Conservation (phyloP, 2,797 vertebrate species). For the Schizopygopsis pylzovi region DNA sequence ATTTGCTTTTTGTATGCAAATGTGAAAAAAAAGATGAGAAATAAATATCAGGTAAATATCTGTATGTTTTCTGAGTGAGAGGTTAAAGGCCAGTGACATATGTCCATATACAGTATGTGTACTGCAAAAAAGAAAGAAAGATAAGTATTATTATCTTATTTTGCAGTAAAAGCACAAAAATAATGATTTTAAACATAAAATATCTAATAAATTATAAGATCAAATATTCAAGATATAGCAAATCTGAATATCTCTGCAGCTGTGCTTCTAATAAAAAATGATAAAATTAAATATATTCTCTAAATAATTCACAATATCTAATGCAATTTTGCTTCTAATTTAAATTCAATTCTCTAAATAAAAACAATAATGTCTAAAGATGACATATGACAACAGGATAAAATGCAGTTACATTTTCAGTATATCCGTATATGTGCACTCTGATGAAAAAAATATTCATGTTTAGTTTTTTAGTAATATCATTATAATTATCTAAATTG, state of each 20-base stretch:
- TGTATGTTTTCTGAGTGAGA: slow-evolving; percentile 54
- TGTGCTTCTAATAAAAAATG: too few relatives aligned
- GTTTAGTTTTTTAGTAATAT: too few relatives aligned
- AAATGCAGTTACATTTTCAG: background rate
- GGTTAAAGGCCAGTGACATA: slow-evolving; percentile 49
- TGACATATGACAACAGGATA: background rate
- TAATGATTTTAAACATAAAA: too few relatives aligned
- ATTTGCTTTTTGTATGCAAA: slow-evolving; percentile 21
- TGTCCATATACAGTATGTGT: background rate
- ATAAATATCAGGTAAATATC: slow-evolving; percentile 18
- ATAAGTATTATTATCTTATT: background rate
- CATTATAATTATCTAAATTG: background rate
- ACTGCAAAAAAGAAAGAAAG: background rate
- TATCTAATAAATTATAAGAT: background rate
- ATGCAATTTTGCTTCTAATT: background rate
- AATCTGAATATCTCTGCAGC: too few relatives aligned
- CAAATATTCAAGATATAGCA: background rate
- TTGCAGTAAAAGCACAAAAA: background rate
- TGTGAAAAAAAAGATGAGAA: background rate
- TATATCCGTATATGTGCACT: too few relatives aligned
- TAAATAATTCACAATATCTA: background rate
- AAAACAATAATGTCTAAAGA: background rate
- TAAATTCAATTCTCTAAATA: background rate
- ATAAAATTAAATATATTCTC: background rate
- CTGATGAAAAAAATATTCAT: too few relatives aligned